These are phyloP conservation scores for Cynoglossus semilaevis DNA, from an alignment of 2,113 vertebrate genomes.

Conservation along the genomic window DNA sequence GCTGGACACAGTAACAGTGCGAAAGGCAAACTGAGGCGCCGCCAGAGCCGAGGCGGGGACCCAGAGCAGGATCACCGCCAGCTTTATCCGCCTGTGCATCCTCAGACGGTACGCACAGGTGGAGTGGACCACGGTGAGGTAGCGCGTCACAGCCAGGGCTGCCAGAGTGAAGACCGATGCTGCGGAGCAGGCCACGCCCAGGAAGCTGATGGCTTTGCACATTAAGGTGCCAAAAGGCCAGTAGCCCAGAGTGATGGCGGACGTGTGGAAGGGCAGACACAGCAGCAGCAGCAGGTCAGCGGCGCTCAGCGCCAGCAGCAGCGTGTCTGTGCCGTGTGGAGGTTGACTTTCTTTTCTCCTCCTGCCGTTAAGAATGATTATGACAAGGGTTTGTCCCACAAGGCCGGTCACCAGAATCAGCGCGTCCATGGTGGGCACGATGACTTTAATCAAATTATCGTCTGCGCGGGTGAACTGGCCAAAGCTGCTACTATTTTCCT, in stretches of 20 bases:
- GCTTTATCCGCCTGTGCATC: conserved; percentile 46
- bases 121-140: conserved; percentile 75
- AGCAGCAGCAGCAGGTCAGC: conserved; percentile 72
- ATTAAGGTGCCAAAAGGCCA: conserved; percentile 75
- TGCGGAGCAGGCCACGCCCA: conserved; percentile 71
- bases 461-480: not conserved
- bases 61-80: conserved; percentile 68
- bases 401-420: conserved; percentile 71
- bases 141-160: conserved; percentile 74
- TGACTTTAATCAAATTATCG: conserved; percentile 26
- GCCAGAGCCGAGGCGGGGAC: conserved; percentile 66
- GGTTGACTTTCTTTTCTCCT: conserved; percentile 41
- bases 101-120: conserved; percentile 64
- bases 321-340: conserved; percentile 69
- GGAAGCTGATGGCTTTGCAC: conserved; percentile 77
- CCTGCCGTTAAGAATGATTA: conserved; percentile 64
- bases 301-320: conserved; percentile 73
- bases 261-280: conserved; percentile 77
- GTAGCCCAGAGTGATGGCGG: conserved; percentile 68
- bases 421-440: conserved; percentile 72
- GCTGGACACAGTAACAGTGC: conserved; percentile 42
- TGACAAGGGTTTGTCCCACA: conserved; percentile 73
- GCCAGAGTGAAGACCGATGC: conserved; percentile 76
- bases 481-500: conserved; percentile 38
- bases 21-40: conserved; percentile 74